phyloP scores from a whole-genome alignment of 2,888 invertebrate genomes.

The Adelphocoris suturalis region DNA sequence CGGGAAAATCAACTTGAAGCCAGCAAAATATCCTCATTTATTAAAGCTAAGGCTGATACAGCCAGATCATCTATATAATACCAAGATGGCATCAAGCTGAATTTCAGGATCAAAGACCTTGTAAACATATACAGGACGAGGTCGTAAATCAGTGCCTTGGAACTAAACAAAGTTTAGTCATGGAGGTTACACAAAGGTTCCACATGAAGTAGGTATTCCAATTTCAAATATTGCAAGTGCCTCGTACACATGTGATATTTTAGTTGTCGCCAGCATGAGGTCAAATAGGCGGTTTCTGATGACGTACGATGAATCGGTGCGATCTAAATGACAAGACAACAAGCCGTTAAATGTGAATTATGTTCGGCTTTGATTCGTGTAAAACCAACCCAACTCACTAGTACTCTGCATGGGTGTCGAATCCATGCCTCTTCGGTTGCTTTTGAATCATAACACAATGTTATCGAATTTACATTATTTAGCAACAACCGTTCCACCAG shows the following conservation, averaged over 20 bases:
- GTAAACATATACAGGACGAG: background rate
- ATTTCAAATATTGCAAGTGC: background rate
- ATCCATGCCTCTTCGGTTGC: background rate
- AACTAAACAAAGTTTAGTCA: background rate
- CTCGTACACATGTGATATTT: background rate
- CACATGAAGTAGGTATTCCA: background rate
- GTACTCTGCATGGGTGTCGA: background rate
- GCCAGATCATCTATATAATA: background rate
- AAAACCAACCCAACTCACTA: background rate
- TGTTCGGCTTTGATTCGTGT: too few relatives aligned
- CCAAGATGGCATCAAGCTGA: background rate
- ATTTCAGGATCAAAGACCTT: background rate
- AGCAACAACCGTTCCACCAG: background rate
- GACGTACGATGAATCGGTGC: background rate
- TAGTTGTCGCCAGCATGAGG: conserved; percentile 6
- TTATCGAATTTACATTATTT: background rate
- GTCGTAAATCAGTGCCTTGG: conserved; percentile 28
- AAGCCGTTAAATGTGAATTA: background rate
- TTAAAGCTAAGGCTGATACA: conserved; percentile 36
- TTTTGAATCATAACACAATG: background rate
- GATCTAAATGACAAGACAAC: conserved; percentile 1
- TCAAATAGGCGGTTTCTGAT: background rate
- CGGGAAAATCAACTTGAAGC: conserved; percentile 10
- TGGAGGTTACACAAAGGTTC: conserved; percentile 5
- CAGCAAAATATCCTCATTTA: background rate